These are phyloP conservation scores for Neolamprologus caudopunctatus DNA, from an alignment of 2,113 vertebrate genomes.

Conservation along the genomic window DNA sequence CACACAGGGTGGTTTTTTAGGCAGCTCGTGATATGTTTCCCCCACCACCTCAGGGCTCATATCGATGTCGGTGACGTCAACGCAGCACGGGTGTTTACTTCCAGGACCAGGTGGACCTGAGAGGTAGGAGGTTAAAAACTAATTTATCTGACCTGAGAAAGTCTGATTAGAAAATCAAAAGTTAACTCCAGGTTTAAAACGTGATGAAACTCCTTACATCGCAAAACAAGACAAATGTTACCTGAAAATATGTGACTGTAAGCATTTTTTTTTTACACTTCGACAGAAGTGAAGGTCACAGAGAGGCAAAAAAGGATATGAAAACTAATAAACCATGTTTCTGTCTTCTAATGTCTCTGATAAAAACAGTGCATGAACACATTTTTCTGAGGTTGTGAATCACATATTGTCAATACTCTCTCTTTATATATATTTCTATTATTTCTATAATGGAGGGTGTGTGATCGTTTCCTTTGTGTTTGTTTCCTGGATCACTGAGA, in stretches of 20 bases:
- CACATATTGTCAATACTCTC: neutral
- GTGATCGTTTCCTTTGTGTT: rapidly evolving
- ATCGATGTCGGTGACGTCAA: neutral
- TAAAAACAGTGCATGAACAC: neutral
- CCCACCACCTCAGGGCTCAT: neutral
- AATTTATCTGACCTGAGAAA: neutral
- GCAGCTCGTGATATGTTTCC: rapidly evolving
- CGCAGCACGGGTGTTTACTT: neutral
- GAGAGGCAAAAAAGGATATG: neutral
- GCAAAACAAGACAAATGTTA: neutral
- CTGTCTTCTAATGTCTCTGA: neutral
- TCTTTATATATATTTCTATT: neutral
- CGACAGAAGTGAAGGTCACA: neutral
- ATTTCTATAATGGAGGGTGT: neutral
- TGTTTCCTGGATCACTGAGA: neutral
- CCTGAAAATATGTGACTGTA: neutral
- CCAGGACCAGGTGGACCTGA: neutral
- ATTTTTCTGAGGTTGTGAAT: neutral
- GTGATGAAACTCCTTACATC: neutral
- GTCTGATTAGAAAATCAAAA: neutral
- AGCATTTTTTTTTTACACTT: neutral
- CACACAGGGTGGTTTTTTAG: neutral
- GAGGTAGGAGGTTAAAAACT: neutral
- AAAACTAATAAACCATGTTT: neutral
- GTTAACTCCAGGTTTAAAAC: neutral